Evolutionary conservation across 2,797 vertebrate species (phyloP), one percentile per base, ranked within the genome.

Genomic region (Mormyrops attenuatus): DNA sequence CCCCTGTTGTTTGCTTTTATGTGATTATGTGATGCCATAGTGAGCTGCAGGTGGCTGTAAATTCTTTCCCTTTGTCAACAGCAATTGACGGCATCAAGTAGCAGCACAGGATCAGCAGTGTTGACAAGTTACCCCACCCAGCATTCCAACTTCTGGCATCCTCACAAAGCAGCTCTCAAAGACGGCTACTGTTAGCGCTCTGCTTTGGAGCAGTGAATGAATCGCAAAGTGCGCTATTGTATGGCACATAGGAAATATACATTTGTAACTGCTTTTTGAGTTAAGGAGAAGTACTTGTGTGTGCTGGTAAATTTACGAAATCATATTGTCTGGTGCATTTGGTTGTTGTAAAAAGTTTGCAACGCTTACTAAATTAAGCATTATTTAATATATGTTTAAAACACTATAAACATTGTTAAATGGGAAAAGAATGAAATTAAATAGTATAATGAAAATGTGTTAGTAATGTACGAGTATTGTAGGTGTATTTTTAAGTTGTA

Each of bases 11-110:
- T 80, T 80, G 38, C 34, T 20, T 77, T 44, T 41, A 20, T 41
- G 38, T 41, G 34, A 80, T 80, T 80, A 49, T 89, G 85, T 89
- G 66, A 49, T 47, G 63, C 60, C 50, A 20, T 6, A 88, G 85
- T 30, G 49, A 87, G 66, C 89, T 60, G 38, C 85, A 80, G 85
- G 85, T 86, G 41, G 63, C 85, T 52, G 89, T 89, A 87, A 89
- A 89, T 89, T 53, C 89, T 87, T 89, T 89, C 89, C 89, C 89
- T 89, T 89, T 89, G 89, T 89, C 89, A 89, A 89, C 89, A 89
- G 89, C 85, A 77, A 89, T 89, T 89, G 89, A 89, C 85, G 89
- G 63, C 89, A 69, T 69, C 89, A 88, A 66, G 63, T 89, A 89
- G 85, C 89, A 88, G 87, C 89, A 77, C 89, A 88, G 89, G 60